These are phyloP conservation scores for Eupithecia centaureata DNA, from an alignment of 2,888 invertebrate species.

Conservation along the genomic window DNA sequence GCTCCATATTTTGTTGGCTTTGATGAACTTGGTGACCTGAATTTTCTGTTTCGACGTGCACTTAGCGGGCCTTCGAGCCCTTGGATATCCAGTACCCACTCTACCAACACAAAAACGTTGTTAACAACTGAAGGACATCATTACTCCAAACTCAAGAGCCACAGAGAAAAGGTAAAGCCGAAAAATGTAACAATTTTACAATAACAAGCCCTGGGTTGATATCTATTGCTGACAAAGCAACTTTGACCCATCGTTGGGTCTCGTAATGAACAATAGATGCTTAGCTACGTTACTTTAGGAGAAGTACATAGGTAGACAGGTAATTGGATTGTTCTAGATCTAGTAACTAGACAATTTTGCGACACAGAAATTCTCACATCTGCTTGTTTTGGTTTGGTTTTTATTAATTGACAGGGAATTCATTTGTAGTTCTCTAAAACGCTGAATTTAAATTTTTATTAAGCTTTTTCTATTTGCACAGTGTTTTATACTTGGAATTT, in stretches of 20 bases:
- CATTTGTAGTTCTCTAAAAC: not conserved
- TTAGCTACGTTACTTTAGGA: not conserved
- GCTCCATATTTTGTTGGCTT: conserved; percentile 83
- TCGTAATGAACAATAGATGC: not conserved
- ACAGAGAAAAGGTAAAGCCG: conserved; percentile 39
- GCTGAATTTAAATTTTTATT: not conserved
- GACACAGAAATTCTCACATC: not conserved
- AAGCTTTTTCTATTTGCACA: not conserved
- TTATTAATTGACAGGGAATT: not conserved
- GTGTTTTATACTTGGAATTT: too few species aligned
- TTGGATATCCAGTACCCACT: conserved; percentile 59
- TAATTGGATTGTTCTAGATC: not conserved
- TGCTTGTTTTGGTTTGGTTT: not conserved
- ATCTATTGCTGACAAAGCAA: conserved; percentile 19
- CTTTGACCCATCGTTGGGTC: not conserved
- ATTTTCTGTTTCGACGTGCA: conserved; percentile 86
- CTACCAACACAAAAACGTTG: conserved; percentile 47
- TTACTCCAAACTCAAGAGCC: conserved; percentile 35
- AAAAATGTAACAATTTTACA: conserved; percentile 32
- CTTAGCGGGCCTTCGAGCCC: conserved; percentile 64
- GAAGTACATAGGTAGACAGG: not conserved
- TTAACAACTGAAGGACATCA: conserved; percentile 38
- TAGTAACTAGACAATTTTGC: not conserved
- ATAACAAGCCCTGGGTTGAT: conserved; percentile 21
- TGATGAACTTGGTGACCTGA: conserved; percentile 81